Evolutionary conservation across 2,113 vertebrate genomes (phyloP).

Genomic region (Stegostoma tigrinum): DNA sequence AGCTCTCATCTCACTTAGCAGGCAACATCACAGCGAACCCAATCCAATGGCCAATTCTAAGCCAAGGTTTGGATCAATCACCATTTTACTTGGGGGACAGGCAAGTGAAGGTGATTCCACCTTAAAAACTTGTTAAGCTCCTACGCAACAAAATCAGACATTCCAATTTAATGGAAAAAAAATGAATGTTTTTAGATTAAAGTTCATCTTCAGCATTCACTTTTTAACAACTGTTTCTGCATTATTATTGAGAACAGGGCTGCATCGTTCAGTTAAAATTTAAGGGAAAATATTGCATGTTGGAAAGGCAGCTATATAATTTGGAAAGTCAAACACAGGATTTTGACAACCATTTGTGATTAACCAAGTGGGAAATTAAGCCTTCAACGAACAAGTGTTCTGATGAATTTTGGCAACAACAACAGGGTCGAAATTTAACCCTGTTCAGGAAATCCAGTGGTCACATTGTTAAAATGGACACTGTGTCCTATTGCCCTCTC

Average conservation of each 20-base stretch:
- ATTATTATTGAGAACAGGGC: background rate
- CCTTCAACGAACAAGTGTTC: background rate
- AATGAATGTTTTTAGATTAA: background rate
- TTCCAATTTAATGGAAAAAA: background rate
- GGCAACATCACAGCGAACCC: background rate
- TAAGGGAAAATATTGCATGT: background rate
- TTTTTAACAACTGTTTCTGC: background rate
- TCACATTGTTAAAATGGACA: background rate
- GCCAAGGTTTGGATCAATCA: background rate
- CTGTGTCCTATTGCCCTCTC: background rate
- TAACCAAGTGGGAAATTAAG: background rate
- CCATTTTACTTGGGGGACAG: background rate
- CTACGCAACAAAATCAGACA: background rate
- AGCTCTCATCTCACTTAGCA: background rate
- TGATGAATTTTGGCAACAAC: background rate
- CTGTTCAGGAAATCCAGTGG: background rate
- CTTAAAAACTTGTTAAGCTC: background rate
- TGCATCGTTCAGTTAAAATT: background rate
- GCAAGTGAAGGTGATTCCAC: background rate
- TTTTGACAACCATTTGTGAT: background rate
- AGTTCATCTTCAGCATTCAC: background rate
- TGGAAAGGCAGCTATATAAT: background rate
- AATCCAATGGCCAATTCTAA: background rate
- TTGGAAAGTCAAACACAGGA: background rate
- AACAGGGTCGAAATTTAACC: background rate